These are phyloP conservation scores for Excalfactoria chinensis DNA, from an alignment of 2,113 vertebrate species.

Conservation along the genomic window DNA sequence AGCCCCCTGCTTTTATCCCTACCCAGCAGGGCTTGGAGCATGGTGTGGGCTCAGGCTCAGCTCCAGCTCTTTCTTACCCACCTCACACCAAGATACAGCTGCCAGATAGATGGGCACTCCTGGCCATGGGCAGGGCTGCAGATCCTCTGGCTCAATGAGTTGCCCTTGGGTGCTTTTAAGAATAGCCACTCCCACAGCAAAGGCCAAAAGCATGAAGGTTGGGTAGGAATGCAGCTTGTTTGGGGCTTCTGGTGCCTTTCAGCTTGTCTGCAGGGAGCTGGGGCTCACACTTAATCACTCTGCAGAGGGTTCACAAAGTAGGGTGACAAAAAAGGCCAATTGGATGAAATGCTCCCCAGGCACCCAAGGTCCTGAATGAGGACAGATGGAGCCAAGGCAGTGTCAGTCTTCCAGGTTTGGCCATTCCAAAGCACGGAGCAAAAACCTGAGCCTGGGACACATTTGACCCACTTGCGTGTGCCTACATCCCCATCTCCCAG, in stretches of 20 bases:
- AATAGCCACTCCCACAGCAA: neutral
- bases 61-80: neutral
- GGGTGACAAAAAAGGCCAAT: neutral
- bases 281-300: neutral
- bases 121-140: neutral
- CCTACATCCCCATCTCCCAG: neutral
- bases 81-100: rapidly evolving
- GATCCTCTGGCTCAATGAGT: neutral
- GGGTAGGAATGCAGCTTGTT: neutral
- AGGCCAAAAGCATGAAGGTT: neutral
- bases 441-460: rapidly evolving
- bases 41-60: neutral
- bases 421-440: neutral
- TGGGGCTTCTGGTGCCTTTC: neutral
- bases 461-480: neutral
- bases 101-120: neutral
- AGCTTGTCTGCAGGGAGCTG: neutral
- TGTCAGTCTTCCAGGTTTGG: rapidly evolving
- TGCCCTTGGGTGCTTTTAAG: neutral
- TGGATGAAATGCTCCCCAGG: rapidly evolving
- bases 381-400: neutral
- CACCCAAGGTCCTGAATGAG: neutral
- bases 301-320: neutral
- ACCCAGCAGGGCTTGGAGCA: neutral
- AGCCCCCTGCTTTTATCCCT: neutral